A percentile compares a stretch with the other conserved stretches of the same genome.
Conservation (phyloP, 2,113 vertebrate genomes). For the Orycteropus afer region DNA sequence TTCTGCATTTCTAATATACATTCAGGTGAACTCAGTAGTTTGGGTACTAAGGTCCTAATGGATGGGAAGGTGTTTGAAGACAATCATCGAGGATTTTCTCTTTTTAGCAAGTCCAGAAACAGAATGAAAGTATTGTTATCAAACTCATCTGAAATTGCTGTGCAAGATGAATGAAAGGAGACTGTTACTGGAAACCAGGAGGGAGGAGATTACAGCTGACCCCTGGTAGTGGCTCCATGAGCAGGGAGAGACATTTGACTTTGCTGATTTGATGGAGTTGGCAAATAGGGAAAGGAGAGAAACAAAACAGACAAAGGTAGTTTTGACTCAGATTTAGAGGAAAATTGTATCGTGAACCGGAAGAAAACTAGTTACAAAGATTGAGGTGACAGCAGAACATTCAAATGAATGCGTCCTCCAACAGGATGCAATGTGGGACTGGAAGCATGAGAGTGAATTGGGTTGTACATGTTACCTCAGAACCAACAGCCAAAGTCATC, state of each 20-base stretch:
- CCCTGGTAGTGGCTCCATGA: not conserved
- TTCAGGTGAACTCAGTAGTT: not conserved
- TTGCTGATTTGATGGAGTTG: not conserved
- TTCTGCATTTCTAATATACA: not conserved
- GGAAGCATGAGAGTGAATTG: not conserved
- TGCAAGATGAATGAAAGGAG: not conserved
- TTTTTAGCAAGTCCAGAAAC: not conserved
- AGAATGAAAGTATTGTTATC: not conserved
- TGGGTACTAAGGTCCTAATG: too few species aligned
- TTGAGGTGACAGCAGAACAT: not conserved
- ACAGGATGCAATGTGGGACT: not conserved
- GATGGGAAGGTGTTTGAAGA: not conserved
- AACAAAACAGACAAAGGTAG: not conserved
- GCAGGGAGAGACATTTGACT: not conserved
- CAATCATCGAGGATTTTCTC: not conserved
- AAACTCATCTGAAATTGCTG: not conserved
- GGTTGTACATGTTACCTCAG: not conserved
- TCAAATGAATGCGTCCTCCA: not conserved
- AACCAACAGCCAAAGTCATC: not conserved
- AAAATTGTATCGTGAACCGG: not conserved
- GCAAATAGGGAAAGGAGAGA: not conserved
- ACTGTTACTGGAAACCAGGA: not conserved
- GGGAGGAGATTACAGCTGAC: not conserved
- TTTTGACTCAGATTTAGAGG: not conserved
- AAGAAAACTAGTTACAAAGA: not conserved